Evolutionary conservation across 2,888 invertebrate species (phyloP).

Genomic region (Drosophila paramelanica): DNA sequence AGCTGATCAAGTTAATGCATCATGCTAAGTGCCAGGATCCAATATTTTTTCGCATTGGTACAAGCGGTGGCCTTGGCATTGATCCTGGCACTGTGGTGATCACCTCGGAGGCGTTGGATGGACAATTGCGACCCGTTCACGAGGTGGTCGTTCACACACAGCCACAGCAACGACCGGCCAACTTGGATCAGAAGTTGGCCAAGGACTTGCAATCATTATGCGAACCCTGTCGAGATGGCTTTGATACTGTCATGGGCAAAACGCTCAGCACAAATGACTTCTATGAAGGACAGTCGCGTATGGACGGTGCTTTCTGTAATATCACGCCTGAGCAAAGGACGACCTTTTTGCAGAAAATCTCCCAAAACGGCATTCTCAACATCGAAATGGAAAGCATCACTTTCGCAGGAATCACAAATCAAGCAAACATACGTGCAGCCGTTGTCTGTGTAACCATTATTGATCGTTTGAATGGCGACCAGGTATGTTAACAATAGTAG

Average conservation of each 20-base stretch:
- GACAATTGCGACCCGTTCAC: constrained; percentile 90
- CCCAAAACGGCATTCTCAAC: constrained; percentile 92
- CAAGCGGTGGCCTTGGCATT: constrained; percentile 95
- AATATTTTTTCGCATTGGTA: constrained; percentile 95
- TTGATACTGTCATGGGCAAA: constrained; percentile 92
- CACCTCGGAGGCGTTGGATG: constrained; percentile 94
- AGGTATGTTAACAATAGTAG: constrained; percentile 85
- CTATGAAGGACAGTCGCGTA: constrained; percentile 94
- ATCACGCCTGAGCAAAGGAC: constrained; percentile 93
- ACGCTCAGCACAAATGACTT: constrained; percentile 98
- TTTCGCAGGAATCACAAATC: constrained; percentile 95
- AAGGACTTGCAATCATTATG: constrained; percentile 90
- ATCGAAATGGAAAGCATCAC: constrained; percentile 98
- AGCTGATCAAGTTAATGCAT: constrained; percentile 96
- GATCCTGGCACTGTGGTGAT: constrained; percentile 96
- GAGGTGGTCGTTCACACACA: constrained; percentile 92
- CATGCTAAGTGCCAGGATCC: constrained; percentile 94
- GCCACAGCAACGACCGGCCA: constrained; percentile 90
- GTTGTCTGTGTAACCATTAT: constrained; percentile 95
- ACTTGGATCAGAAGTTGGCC: constrained; percentile 90
- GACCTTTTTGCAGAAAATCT: constrained; percentile 90
- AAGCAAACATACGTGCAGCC: constrained; percentile 94
- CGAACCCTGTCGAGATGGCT: constrained; percentile 89
- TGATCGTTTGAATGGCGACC: constrained; percentile 95
- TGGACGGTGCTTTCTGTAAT: constrained; percentile 98